Percentiles rank a stretch among this genome's conserved stretches.
These are phyloP conservation scores for Plumapathes pennacea DNA, from an alignment of 92 coral and sea anemone species.

Conservation along the genomic window DNA sequence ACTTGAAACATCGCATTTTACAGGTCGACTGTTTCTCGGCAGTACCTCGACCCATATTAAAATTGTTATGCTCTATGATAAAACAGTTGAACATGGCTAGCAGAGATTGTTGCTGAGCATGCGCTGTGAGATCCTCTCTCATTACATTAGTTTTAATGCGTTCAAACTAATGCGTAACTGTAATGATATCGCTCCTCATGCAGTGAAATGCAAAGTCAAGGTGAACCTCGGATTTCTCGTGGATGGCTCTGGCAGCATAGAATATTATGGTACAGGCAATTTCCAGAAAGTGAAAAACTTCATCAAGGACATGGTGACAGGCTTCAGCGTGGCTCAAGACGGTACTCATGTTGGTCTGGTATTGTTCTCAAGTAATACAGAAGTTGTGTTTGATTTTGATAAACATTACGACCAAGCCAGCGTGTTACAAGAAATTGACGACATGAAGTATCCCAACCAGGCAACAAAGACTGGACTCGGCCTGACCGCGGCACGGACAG, in stretches of 20 bases:
- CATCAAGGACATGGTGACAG: constrained; percentile 28
- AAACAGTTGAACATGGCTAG: no score
- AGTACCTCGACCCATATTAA: no score
- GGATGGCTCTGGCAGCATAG: constrained; percentile 69
- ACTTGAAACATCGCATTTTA: no score
- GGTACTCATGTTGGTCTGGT: constrained; percentile 60
- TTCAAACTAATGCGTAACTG: no score
- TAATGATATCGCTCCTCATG: no score
- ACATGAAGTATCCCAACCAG: constrained; percentile 14
- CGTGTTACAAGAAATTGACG: constrained; percentile 17
- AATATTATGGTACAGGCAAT: constrained; percentile 47
- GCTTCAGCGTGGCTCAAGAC: constrained; percentile 36
- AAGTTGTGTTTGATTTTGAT: constrained; percentile 19
- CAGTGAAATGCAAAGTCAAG: constrained; percentile 2
- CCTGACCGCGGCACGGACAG: constrained; percentile 14
- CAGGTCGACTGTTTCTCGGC: no score
- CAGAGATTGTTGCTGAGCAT: no score
- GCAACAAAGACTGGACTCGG: constrained; percentile 52
- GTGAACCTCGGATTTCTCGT: constrained; percentile 54
- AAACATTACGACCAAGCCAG: constrained; percentile 15
- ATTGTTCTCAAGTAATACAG: constrained; percentile 22
- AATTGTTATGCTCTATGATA: no score
- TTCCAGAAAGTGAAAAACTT: constrained; percentile 51
- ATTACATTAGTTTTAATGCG: no score
- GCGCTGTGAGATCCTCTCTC: no score